Evolutionary conservation across 1,140 invertebrate species (phyloP).

Genomic region (Drosophila auraria): DNA sequence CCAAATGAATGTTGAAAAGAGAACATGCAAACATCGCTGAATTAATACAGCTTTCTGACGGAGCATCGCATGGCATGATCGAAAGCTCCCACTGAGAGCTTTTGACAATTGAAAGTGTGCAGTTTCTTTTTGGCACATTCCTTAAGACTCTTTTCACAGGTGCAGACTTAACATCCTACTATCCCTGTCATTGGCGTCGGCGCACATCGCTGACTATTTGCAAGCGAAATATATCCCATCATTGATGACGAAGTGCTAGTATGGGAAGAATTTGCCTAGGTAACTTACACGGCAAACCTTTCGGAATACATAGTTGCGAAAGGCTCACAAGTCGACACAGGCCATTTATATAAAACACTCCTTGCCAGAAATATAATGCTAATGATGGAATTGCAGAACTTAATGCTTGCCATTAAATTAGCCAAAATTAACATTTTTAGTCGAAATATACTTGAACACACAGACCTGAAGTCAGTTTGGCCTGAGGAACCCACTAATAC

Average conservation of each 20-base stretch:
- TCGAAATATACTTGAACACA: conserved; percentile 33
- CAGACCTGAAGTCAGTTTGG: not conserved
- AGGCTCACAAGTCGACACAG: not conserved
- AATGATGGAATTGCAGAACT: conserved; percentile 30
- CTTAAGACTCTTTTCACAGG: not conserved
- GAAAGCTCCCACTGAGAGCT: not conserved
- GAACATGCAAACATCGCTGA: no score
- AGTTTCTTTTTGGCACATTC: no score
- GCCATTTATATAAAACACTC: no score
- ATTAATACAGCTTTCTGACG: no score
- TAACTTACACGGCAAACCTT: conserved; percentile 26
- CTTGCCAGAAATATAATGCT: conserved; percentile 30
- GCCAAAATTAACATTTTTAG: conserved; percentile 30
- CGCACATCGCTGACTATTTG: conserved; percentile 10
- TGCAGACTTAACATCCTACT: not conserved
- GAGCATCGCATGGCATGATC: no score
- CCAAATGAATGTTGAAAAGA: no score
- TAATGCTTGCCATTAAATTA: conserved; percentile 28
- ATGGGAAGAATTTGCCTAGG: conserved; percentile 5
- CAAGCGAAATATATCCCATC: conserved; percentile 21
- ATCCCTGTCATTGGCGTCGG: not conserved
- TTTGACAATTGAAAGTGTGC: no score
- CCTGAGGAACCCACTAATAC: no score
- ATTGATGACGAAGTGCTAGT: conserved; percentile 8
- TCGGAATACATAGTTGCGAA: conserved; percentile 7